Evolutionary conservation across 2,888 invertebrate species (phyloP).

Genomic region (Diabrotica balteata): DNA sequence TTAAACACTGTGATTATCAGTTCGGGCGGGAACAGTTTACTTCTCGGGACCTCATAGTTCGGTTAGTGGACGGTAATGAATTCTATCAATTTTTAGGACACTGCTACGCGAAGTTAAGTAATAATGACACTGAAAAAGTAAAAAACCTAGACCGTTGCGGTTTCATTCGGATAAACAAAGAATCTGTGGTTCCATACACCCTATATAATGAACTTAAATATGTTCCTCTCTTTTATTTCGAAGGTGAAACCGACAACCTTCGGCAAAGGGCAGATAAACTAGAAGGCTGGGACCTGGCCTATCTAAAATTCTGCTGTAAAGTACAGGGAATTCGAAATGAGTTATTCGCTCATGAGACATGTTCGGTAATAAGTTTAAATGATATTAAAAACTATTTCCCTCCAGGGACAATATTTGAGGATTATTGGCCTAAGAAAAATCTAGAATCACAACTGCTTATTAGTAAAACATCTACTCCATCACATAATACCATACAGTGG

Average conservation of each 20-base stretch:
- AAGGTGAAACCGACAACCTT: conserved; percentile 91
- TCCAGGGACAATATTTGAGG: conserved; percentile 87
- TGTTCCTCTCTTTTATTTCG: conserved; percentile 90
- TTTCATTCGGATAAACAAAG: conserved; percentile 90
- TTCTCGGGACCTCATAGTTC: conserved; percentile 87
- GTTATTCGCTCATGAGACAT: conserved; percentile 88
- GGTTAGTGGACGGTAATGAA: conserved; percentile 85
- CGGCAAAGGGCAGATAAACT: conserved; percentile 86
- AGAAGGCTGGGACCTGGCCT: conserved; percentile 91
- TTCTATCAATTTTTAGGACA: conserved; percentile 91
- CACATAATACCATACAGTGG: conserved; percentile 66
- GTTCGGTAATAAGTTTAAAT: conserved; percentile 87
- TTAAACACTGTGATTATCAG: conserved; percentile 88
- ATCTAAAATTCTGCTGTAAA: conserved; percentile 93
- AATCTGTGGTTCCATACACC: conserved; percentile 92
- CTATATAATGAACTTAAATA: conserved; percentile 83
- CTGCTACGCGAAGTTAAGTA: conserved; percentile 83
- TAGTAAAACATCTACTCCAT: conserved; percentile 61
- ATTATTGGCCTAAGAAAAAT: conserved; percentile 92
- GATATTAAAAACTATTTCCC: conserved; percentile 92
- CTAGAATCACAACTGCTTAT: conserved; percentile 82
- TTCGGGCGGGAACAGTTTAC: conserved; percentile 90
- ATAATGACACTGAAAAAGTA: conserved; percentile 64
- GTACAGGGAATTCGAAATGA: conserved; percentile 92
- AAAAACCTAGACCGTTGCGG: conserved; percentile 83